Percentiles rank a stretch among this genome's conserved stretches.
These are phyloP conservation scores for Asteroscopus sphinx DNA, from an alignment of 2,888 invertebrate species.

Conservation along the genomic window DNA sequence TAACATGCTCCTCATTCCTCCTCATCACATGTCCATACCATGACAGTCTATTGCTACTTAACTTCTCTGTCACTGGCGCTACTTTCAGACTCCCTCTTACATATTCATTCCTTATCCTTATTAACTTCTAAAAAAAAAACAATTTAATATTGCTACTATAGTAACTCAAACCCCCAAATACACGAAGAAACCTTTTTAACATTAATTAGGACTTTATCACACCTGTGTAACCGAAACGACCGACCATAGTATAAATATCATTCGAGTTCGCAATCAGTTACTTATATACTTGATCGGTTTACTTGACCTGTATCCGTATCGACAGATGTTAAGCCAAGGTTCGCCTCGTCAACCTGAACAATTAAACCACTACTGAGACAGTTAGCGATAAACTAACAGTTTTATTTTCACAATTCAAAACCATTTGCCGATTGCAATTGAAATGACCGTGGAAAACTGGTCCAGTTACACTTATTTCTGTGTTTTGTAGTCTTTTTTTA, in stretches of 20 bases:
- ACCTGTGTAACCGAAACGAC: neutral
- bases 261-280: conserved; percentile 25
- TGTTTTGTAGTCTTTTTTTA: neutral
- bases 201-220: too few relatives aligned
- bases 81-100: too few relatives aligned
- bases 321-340: conserved; percentile 61
- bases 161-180: too few relatives aligned
- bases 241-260: neutral
- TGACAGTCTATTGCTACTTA: too few relatives aligned
- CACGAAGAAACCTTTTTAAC: too few relatives aligned
- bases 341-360: conserved; percentile 50
- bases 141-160: too few relatives aligned
- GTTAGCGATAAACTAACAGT: conserved; percentile 39
- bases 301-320: conserved; percentile 42
- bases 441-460: neutral
- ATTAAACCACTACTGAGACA: conserved; percentile 45
- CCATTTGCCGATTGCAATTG: neutral
- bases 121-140: too few relatives aligned
- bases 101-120: too few relatives aligned
- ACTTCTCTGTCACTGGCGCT: too few relatives aligned
- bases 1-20: too few relatives aligned
- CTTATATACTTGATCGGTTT: conserved; percentile 25
- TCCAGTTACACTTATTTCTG: neutral
- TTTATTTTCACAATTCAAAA: conserved; percentile 37
- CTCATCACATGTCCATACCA: too few relatives aligned